Base-by-base conservation (phyloP, 2,888 invertebrate species). In the Campaea margaritaria region DNA sequence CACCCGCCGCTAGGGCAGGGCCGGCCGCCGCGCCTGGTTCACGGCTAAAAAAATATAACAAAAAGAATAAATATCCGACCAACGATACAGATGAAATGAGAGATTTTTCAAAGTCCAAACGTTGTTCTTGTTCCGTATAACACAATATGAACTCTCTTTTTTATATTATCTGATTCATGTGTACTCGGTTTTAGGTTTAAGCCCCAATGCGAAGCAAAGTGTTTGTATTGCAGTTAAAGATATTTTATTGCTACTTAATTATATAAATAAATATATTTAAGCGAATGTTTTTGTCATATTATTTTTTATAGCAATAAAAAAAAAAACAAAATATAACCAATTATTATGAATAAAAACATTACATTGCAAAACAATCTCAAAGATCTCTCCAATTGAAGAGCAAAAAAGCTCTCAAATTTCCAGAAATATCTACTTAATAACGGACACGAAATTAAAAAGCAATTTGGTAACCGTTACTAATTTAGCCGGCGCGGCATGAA, bases 381-480 rank as follows among this genome's bases (percentile, higher is more conserved):
- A 38, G 43, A 39, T 31, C 3, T 36, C 41, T 39, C 14, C 44
- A 27, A 58, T 31, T 28, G 43, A 46, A 47, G 45, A 38, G 61
- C 63, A 60, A 74, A 78, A 80, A 78, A 74, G 63, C 62, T 61
- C 58, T 71, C 74, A 72, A 73, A 72, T 63, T 73, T 70, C 67
- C 68, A 76, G 80, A 81, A 81, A 64, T 62, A 62, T 76, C 2
- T 21, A 21, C 21, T 21, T 21, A 88, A 87, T 87, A 90, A 88
- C 85, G 77, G 78, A 78, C 76, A 79, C 71, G 83, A 88, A 91
- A 91, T 91, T 91, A 91, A 90, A 91, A 90, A 88, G 86, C 89
- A 87, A 92, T 92, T 92, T 90, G 81, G 86, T 87, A 87, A 89
- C 89, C 89, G 86, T 90, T 87, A 89, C 90, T 91, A 90, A 91